Percentiles rank a stretch among this genome's conserved stretches.
Evolutionary conservation across 2,113 vertebrate species (phyloP).

Genomic region (Lepus timidus): DNA sequence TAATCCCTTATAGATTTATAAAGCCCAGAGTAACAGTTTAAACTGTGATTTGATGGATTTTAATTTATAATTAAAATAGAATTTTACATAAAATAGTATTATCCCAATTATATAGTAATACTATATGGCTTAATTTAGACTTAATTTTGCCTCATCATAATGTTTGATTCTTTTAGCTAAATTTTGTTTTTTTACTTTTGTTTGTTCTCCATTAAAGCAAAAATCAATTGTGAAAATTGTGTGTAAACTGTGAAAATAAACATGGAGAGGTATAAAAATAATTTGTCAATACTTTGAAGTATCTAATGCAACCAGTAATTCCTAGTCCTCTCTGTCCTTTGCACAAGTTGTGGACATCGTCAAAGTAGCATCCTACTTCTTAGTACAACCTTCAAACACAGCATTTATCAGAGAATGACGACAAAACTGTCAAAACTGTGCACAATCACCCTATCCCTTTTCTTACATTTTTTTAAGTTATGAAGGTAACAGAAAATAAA

Average conservation of each 20-base stretch:
- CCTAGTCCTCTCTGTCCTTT: neutral
- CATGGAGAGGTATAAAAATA: neutral
- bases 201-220: neutral
- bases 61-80: constrained; percentile 12
- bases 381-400: neutral
- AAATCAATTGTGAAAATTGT: neutral
- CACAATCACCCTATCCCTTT: constrained; percentile 59
- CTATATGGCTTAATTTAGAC: neutral
- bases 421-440: constrained; percentile 52
- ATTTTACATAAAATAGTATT: neutral
- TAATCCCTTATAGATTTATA: neutral
- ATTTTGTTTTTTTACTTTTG: neutral
- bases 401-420: constrained; percentile 56
- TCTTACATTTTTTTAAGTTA: constrained; percentile 81
- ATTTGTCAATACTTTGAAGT: neutral
- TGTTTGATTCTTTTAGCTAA: neutral
- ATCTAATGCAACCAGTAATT: neutral
- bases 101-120: neutral
- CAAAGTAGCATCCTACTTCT: neutral
- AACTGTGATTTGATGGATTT: neutral
- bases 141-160: neutral
- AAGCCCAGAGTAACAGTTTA: neutral
- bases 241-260: constrained; percentile 22
- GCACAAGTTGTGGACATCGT: neutral
- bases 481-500: constrained; percentile 76